A percentile compares a stretch with the other conserved stretches of the same genome.
Conservation (phyloP, 2,113 vertebrate genomes). For the Panthera tigris region DNA sequence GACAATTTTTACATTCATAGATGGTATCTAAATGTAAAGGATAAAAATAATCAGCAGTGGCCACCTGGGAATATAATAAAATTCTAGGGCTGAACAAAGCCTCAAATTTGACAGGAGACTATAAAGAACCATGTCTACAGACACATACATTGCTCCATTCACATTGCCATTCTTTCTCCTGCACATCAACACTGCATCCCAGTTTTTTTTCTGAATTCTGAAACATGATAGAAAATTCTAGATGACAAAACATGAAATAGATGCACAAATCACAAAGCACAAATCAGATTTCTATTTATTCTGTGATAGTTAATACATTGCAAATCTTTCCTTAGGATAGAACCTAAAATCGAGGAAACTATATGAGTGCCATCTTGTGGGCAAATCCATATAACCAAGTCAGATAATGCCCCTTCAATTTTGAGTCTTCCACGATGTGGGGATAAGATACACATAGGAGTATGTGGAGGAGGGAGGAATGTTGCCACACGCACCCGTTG, state of each 20-base stretch:
- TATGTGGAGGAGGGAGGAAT: neutral
- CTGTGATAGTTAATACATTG: neutral
- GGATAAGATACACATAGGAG: neutral
- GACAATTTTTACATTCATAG: neutral
- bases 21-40: constrained; percentile 26
- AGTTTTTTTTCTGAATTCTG: constrained; percentile 32
- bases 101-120: neutral
- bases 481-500: neutral
- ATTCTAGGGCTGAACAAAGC: neutral
- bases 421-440: neutral
- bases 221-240: constrained; percentile 28
- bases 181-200: neutral
- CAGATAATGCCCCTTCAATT: neutral
- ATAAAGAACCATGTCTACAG: neutral
- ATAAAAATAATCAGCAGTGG: constrained; percentile 18
- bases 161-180: neutral
- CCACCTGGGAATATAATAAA: neutral
- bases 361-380: constrained; percentile 25
- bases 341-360: constrained; percentile 30
- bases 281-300: constrained; percentile 56
- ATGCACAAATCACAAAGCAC: constrained; percentile 22
- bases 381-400: constrained; percentile 13
- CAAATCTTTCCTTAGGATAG: constrained; percentile 1
- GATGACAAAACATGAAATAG: constrained; percentile 23
- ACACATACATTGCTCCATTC: neutral